Conservation (phyloP, 2,888 invertebrate genomes). For the Teleiodes luculella region DNA sequence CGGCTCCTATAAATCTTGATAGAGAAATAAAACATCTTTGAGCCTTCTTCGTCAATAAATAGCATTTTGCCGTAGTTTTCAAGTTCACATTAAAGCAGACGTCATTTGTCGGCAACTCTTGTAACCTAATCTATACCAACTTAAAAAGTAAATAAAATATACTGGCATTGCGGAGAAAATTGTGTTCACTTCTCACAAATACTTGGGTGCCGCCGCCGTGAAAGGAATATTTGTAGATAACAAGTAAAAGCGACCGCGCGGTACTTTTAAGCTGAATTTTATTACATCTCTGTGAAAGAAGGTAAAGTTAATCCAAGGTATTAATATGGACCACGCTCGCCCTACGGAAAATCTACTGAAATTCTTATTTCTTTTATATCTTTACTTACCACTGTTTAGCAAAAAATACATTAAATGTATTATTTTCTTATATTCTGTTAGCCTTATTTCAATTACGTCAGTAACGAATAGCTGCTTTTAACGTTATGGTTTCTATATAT, state of each 20-base stretch:
- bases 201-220: slow-evolving; percentile 17
- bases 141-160: not conserved
- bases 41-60: not conserved
- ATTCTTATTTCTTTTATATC: slow-evolving; percentile 1
- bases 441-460: not conserved
- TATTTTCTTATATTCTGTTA: not conserved
- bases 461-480: not conserved
- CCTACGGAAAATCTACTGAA: slow-evolving; percentile 21
- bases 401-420: not conserved
- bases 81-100: not conserved
- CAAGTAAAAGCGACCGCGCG: slow-evolving; percentile 25
- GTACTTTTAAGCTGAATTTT: slow-evolving; percentile 76
- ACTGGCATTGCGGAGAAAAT: not conserved
- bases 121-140: not conserved
- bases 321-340: slow-evolving; percentile 55
- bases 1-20: not conserved
- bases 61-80: not conserved
- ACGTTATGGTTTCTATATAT: not conserved
- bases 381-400: not conserved
- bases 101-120: not conserved
- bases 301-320: slow-evolving; percentile 72
- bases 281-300: slow-evolving; percentile 73
- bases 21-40: not conserved
- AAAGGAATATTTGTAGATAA: slow-evolving; percentile 23
- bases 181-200: slow-evolving; percentile 19